A percentile compares a stretch with the other conserved stretches of the same genome.
Conservation (phyloP, 2,113 vertebrate species). For the Misgurnus mizolepis region DNA sequence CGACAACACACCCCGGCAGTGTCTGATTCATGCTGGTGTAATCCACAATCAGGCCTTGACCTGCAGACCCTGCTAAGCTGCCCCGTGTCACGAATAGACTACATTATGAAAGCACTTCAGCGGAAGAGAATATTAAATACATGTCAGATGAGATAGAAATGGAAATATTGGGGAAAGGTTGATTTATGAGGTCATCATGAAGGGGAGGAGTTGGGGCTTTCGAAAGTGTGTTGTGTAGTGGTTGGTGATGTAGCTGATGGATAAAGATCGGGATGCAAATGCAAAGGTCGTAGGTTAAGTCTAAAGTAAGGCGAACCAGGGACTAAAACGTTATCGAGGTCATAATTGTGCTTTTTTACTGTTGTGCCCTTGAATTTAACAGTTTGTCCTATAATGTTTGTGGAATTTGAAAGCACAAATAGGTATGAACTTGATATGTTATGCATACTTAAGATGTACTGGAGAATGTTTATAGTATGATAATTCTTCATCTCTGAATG, state of each 20-base stretch:
- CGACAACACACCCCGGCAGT: conserved; percentile 35
- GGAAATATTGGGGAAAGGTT: conserved; percentile 4
- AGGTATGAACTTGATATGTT: background rate
- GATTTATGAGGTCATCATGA: conserved; percentile 26
- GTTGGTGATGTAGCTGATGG: conserved; percentile 26
- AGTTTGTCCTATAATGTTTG: background rate
- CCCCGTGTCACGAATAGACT: conserved; percentile 44
- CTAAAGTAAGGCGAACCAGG: background rate
- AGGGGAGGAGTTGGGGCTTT: conserved; percentile 8
- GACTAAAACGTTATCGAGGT: background rate
- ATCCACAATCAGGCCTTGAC: conserved; percentile 70
- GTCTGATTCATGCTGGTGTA: conserved; percentile 70
- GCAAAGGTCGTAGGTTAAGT: conserved; percentile 1
- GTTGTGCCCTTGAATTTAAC: background rate
- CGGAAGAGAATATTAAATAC: conserved; percentile 23
- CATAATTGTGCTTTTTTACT: conserved; percentile 7
- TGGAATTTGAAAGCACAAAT: background rate
- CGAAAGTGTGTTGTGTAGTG: conserved; percentile 38
- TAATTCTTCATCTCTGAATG: background rate
- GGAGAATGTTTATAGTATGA: background rate
- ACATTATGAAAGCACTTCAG: conserved; percentile 5
- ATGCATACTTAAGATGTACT: background rate
- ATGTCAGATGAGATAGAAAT: conserved; percentile 36
- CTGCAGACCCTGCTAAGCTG: conserved; percentile 52
- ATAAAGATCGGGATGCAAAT: conserved; percentile 16